Conservation (phyloP, 2,888 invertebrate genomes). For the Epistrophe grossulariae region DNA sequence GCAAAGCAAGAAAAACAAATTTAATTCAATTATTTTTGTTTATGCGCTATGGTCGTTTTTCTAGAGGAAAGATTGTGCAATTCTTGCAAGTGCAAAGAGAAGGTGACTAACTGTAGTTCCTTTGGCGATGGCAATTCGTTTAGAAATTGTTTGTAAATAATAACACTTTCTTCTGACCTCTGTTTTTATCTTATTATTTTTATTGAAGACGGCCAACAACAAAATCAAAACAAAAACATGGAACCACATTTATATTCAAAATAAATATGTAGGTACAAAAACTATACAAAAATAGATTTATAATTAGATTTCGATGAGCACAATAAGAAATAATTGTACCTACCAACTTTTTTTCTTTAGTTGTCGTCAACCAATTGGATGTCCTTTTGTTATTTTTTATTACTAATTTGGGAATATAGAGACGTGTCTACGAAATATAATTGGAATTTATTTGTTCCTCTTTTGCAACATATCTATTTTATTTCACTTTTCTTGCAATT, state of each 20-base stretch:
- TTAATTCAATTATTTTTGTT: conserved; percentile 6
- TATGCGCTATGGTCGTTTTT: neutral
- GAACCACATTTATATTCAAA: conserved; percentile 15
- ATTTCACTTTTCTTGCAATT: conserved; percentile 8
- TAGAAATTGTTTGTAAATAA: conserved; percentile 69
- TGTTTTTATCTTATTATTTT: neutral
- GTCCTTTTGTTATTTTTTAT: neutral
- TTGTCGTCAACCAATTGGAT: neutral
- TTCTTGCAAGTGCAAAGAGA: neutral
- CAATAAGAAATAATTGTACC: conserved; percentile 22
- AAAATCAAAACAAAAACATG: conserved; percentile 63
- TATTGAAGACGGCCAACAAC: conserved; percentile 41
- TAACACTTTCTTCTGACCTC: conserved; percentile 29
- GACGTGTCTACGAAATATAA: neutral
- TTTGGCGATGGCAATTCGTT: conserved; percentile 31
- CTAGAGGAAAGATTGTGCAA: neutral
- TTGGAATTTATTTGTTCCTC: neutral
- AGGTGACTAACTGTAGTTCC: neutral
- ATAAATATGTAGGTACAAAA: neutral
- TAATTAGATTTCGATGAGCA: conserved; percentile 50
- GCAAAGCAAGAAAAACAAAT: neutral
- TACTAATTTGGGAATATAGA: neutral
- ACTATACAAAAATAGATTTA: conserved; percentile 4
- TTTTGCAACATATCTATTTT: conserved; percentile 11
- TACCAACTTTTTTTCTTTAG: conserved; percentile 3